Evolutionary conservation across 92 coral and sea anemone genomes (phyloP).

Genomic region (Epizoanthus fatuus): DNA sequence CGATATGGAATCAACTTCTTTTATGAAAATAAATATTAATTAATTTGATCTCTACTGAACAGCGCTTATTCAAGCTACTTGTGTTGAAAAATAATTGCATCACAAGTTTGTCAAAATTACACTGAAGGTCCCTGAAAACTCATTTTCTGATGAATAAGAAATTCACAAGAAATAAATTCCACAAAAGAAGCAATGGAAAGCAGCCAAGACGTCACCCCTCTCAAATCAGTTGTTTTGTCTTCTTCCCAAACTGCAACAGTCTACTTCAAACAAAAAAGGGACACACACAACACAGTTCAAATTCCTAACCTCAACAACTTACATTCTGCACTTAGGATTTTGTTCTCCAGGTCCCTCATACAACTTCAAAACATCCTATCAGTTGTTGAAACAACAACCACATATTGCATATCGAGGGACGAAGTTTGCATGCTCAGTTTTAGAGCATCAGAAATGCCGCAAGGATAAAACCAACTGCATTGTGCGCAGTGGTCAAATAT

Average conservation of each 20-base stretch:
- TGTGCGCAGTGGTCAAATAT: constrained; percentile 72
- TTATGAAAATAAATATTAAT: no score
- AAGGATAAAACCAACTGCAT: constrained; percentile 72
- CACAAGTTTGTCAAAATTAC: no score
- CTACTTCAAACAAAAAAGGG: constrained; percentile 2
- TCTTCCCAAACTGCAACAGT: neutral
- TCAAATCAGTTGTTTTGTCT: constrained; percentile 11
- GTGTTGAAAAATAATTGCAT: no score
- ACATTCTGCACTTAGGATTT: constrained; percentile 10
- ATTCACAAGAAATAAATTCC: neutral
- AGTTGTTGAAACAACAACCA: constrained; percentile 14
- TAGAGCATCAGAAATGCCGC: constrained; percentile 60
- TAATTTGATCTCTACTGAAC: no score
- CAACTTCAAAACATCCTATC: constrained; percentile 27
- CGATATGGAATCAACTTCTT: constrained; percentile 5
- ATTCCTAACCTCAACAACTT: constrained; percentile 25
- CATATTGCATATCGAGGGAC: constrained; percentile 27
- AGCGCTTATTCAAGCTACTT: no score
- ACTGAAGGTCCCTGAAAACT: no score
- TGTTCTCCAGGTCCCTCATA: constrained; percentile 38
- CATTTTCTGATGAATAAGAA: no score
- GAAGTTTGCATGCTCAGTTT: constrained; percentile 54
- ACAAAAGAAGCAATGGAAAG: neutral
- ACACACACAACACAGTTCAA: constrained; percentile 25
- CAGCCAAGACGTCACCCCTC: neutral